Evolutionary conservation across 2,797 vertebrate genomes (phyloP), one percentile per base, ranked within the genome.

Genomic region (Adrianichthys oophorus): DNA sequence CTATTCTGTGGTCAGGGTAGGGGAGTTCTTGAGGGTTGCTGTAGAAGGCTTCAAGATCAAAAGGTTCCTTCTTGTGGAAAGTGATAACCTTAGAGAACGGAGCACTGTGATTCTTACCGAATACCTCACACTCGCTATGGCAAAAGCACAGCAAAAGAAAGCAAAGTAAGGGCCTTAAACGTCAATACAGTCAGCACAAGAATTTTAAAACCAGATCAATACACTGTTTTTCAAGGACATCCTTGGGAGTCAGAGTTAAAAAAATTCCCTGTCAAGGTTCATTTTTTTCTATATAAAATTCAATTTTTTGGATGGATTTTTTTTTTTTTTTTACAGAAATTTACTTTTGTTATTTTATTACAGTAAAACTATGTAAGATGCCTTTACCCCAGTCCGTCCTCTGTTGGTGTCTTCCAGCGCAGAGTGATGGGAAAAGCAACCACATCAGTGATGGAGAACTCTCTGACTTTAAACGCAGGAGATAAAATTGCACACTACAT

Each of bases 11-110:
- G 70, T 98, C 95, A 17, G 96, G 94, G 75, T 96, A 98, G 7
- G 96, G 96, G 60, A 99, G 82, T 51, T 98, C 97, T 79, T 95
- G 95, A 54, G 95, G 94, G 69, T 57, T 91, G 60, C 90, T 96
- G 79, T 99, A 99, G 75, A 95, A 97, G 0, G 96, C 97, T 81
- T 99, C 96, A 43, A 99, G 92, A 67, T 93, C 94, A 60, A 99
- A 98, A 18, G 96, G 93, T 37, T 98, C 97, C 87, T 95, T 98
- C 75, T 97, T 95, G 89, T 98, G 97, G 88, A 99, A 99, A 0
- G 96, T 98, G 78, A 99, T 95, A 42, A 98, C 95, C 92, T 98
- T 98, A 69, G 97, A 98, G 85, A 98, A 99, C 0, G 97, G 97
- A 68, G 96, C 94, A 62, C 95, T 79, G 10, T 99, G 97, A 83